phyloP scores from a whole-genome alignment of 2,797 vertebrate species.

The Pangasius larnaudii region DNA sequence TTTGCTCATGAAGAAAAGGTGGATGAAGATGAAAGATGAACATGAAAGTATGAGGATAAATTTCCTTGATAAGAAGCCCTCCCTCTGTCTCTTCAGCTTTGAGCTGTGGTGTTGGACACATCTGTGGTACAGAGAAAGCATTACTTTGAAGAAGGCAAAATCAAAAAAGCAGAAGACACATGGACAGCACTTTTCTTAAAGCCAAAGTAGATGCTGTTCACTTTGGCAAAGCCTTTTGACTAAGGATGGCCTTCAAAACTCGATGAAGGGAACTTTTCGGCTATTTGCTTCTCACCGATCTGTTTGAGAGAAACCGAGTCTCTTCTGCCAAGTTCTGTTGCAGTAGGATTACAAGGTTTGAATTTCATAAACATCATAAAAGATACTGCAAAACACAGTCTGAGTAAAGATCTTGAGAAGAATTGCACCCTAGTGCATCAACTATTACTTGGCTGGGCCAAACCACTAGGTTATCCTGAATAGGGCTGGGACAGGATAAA shows the following conservation, averaged over 20 bases:
- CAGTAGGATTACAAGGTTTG: constrained; percentile 36
- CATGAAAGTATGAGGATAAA: constrained; percentile 49
- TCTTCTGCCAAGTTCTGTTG: constrained; percentile 51
- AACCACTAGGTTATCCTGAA: background rate
- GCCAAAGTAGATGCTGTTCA: constrained; percentile 36
- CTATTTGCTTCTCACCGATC: constrained; percentile 33
- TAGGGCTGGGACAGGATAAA: background rate
- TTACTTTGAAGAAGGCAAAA: constrained; percentile 51
- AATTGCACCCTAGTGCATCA: background rate
- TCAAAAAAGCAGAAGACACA: constrained; percentile 58
- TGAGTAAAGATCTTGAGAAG: background rate
- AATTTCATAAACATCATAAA: constrained; percentile 39
- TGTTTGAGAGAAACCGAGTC: constrained; percentile 24
- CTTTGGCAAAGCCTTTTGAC: constrained; percentile 40
- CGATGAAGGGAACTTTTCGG: background rate
- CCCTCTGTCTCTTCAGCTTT: constrained; percentile 18
- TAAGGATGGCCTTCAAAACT: constrained; percentile 26
- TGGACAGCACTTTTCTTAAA: constrained; percentile 50
- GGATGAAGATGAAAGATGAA: constrained; percentile 49
- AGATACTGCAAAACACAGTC: constrained; percentile 10
- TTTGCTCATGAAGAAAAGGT: constrained; percentile 40
- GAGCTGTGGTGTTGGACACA: constrained; percentile 35
- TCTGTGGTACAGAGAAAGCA: constrained; percentile 51
- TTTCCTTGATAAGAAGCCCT: constrained; percentile 43
- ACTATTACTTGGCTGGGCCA: background rate